Evolutionary conservation across 2,888 invertebrate genomes (phyloP), one percentile per base, ranked within the genome.

Genomic region (Hylaea fasciaria): DNA sequence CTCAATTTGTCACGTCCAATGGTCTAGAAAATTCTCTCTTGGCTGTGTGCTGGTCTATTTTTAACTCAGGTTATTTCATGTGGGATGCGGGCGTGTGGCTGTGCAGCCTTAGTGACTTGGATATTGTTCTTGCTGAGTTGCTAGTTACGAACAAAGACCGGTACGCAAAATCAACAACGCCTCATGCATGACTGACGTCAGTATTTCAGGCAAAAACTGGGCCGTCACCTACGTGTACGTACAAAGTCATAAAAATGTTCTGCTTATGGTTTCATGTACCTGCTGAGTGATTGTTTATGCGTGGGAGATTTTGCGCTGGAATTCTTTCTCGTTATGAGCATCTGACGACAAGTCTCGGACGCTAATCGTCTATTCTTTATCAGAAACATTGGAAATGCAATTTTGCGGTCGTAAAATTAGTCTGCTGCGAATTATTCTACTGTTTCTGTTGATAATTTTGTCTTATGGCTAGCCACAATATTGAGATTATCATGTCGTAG

Each of bases 31-130:
- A 76, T 74, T 70, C 65, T 59, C 67, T 64, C 70, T 66, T 62
- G 22, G 48, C 56, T 65, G 82, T 82, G 78, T 81, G 81, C 75
- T 79, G 81, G 66, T 78, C 80, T 85, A 83, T 75, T 78, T 83
- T 77, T 82, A 78, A 70, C 70, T 68, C 47, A 62, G 62, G 66
- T 59, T 64, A 62, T 65, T 59, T 39, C 28, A 13, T 55, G 51
- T 7, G 32, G 32, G 32, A 32, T 32, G 32, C 32, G 32, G 32
- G 10, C 32, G 9, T 32, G 10, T 32, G 39, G 28, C n/a, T n/a
- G n/a, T n/a, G n/a, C n/a, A 29, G 43, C 61, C 50, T 54, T 54
- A 74, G 73, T 68, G 73, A 72, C 37, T 56, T 65, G 63, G 62
- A 67, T 70, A 61, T 46, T 64, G 51, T 56, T 57, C 70, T 66